Evolutionary conservation across 2,113 vertebrate genomes (phyloP).

Genomic region (Peromyscus californicus): DNA sequence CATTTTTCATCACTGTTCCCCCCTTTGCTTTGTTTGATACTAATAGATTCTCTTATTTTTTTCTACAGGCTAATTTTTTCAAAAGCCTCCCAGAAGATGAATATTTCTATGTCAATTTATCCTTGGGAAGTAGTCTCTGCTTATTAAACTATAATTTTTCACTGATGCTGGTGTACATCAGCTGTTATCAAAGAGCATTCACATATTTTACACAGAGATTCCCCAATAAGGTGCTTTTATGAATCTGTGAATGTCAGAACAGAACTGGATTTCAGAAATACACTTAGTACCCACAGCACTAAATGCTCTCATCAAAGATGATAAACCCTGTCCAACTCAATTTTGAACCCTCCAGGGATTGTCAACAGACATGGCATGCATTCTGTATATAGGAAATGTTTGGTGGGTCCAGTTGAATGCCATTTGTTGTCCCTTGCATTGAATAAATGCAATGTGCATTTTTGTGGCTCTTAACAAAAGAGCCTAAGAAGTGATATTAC

Average conservation of each 20-base stretch:
- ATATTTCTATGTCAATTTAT: conserved; percentile 23
- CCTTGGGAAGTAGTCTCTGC: conserved; percentile 58
- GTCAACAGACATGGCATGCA: background rate
- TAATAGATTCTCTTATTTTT: background rate
- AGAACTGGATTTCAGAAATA: background rate
- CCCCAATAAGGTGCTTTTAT: background rate
- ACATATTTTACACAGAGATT: conserved; percentile 28
- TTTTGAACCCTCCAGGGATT: background rate
- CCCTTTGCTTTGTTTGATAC: conserved; percentile 57
- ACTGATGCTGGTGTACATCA: background rate
- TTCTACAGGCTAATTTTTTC: conserved; percentile 45
- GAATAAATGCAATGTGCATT: background rate
- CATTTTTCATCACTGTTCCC: conserved; percentile 21
- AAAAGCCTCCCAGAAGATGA: conserved; percentile 31
- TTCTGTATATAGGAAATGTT: background rate
- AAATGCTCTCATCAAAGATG: background rate
- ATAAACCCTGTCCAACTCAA: background rate
- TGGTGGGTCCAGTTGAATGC: background rate
- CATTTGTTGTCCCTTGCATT: background rate
- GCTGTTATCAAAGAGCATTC: background rate
- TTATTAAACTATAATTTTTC: conserved; percentile 57
- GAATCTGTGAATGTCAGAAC: background rate
- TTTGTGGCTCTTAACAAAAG: conserved; percentile 23
- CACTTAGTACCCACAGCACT: background rate
- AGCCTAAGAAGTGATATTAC: background rate